A percentile compares a stretch with the other conserved stretches of the same genome.
phyloP scores from a whole-genome alignment of 2,113 vertebrate species.

The Oncorhynchus tshawytscha region DNA sequence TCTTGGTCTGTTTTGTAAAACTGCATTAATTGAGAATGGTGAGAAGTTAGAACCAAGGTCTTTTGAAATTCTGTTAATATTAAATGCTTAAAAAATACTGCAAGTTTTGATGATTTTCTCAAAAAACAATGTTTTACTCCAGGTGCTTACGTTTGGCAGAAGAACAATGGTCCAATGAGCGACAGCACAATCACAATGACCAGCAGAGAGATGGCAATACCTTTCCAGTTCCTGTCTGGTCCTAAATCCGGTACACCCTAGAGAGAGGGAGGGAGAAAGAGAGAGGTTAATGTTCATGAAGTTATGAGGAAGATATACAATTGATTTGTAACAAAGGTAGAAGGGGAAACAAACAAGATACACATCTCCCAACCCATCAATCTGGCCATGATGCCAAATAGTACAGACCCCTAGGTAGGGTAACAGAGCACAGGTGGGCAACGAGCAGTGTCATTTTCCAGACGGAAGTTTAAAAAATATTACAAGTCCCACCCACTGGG shows the following conservation, averaged over 20 bases:
- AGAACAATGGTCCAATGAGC: conserved; percentile 90
- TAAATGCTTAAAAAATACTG: neutral
- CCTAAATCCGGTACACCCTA: conserved; percentile 85
- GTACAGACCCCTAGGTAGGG: too few relatives aligned
- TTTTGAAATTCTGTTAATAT: too few relatives aligned
- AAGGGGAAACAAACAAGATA: too few relatives aligned
- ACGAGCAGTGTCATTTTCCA: too few relatives aligned
- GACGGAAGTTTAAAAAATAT: too few relatives aligned
- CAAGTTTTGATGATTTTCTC: neutral
- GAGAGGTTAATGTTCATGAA: neutral
- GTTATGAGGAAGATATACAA: too few relatives aligned
- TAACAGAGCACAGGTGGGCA: too few relatives aligned
- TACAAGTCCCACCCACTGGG: too few relatives aligned
- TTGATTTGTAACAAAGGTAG: too few relatives aligned
- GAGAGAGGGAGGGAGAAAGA: conserved; percentile 10
- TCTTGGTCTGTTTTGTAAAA: neutral
- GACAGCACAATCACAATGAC: conserved; percentile 90
- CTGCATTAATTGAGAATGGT: neutral
- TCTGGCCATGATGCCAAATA: too few relatives aligned
- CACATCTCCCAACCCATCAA: too few relatives aligned
- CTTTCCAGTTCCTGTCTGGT: conserved; percentile 93
- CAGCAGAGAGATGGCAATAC: conserved; percentile 92
- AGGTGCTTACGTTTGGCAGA: conserved; percentile 81
- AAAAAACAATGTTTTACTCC: neutral
- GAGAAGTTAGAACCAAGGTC: too few relatives aligned